phyloP scores from a whole-genome alignment of 2,797 vertebrate genomes.

The Sparidentex hasta region DNA sequence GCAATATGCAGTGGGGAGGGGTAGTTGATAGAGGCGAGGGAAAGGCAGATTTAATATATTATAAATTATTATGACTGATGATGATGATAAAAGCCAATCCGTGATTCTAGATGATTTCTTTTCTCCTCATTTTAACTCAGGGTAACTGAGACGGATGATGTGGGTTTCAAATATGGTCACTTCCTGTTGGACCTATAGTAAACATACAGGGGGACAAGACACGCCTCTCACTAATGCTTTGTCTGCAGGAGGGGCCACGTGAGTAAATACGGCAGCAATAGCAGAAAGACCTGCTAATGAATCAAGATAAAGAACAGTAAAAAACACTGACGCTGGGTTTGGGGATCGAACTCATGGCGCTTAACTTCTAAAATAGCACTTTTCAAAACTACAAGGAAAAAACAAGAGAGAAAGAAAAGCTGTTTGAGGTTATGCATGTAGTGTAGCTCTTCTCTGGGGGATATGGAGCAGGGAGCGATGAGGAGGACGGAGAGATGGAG shows the following conservation, averaged over 20 bases:
- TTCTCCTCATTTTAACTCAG: slow-evolving; percentile 85
- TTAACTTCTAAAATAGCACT: slow-evolving; percentile 85
- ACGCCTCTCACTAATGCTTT: slow-evolving; percentile 53
- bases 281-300: slow-evolving; percentile 62
- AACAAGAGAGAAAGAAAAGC: slow-evolving; percentile 51
- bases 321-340: slow-evolving; percentile 53
- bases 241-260: slow-evolving; percentile 43
- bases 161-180: slow-evolving; percentile 70
- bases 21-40: slow-evolving; percentile 61
- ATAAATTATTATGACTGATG: slow-evolving; percentile 82
- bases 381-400: slow-evolving; percentile 69
- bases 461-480: slow-evolving; percentile 17
- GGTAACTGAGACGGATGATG: slow-evolving; percentile 85
- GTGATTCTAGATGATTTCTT: slow-evolving; percentile 76
- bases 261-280: slow-evolving; percentile 52
- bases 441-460: slow-evolving; percentile 73
- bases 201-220: slow-evolving; percentile 68
- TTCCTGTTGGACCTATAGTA: slow-evolving; percentile 82
- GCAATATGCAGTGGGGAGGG: slow-evolving; percentile 74
- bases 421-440: slow-evolving; percentile 73
- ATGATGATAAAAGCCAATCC: slow-evolving; percentile 82
- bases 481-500: slow-evolving; percentile 46
- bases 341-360: slow-evolving; percentile 57
- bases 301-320: slow-evolving; percentile 53
- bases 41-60: slow-evolving; percentile 85